Evolutionary conservation across 2,113 vertebrate genomes (phyloP).

Genomic region (Sinosuthora webbiana): DNA sequence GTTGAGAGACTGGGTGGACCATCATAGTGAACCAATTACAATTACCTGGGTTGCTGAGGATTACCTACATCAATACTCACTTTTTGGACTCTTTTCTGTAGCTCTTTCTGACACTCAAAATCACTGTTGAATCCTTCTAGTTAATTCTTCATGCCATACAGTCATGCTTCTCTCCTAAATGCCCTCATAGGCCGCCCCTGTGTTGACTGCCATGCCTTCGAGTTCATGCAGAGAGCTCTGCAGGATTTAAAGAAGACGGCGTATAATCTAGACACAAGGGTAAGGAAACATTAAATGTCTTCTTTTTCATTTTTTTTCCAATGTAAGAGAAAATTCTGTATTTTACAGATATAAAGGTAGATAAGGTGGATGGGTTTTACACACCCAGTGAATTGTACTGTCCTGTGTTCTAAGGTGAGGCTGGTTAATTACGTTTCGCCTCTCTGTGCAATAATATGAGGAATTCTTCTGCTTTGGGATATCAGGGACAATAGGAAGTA

Average conservation of each 20-base stretch:
- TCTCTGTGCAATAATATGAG: neutral
- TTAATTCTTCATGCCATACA: neutral
- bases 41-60: neutral
- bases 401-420: neutral
- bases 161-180: neutral
- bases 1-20: neutral
- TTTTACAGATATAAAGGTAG: neutral
- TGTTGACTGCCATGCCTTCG: conserved; percentile 96
- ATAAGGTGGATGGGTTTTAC: neutral
- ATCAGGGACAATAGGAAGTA: neutral
- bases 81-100: neutral
- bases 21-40: neutral
- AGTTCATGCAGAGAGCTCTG: conserved; percentile 97
- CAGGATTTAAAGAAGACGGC: conserved; percentile 96
- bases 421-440: neutral
- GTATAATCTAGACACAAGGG: conserved; percentile 89
- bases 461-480: neutral
- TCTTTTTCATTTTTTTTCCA: neutral
- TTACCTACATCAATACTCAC: neutral
- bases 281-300: conserved; percentile 48
- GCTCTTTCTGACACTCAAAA: neutral
- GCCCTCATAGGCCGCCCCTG: conserved; percentile 86
- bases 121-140: neutral
- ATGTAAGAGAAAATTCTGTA: neutral
- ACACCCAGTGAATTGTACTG: neutral